phyloP scores from a whole-genome alignment of 2,888 invertebrate species.

The Endomychus coccineus region DNA sequence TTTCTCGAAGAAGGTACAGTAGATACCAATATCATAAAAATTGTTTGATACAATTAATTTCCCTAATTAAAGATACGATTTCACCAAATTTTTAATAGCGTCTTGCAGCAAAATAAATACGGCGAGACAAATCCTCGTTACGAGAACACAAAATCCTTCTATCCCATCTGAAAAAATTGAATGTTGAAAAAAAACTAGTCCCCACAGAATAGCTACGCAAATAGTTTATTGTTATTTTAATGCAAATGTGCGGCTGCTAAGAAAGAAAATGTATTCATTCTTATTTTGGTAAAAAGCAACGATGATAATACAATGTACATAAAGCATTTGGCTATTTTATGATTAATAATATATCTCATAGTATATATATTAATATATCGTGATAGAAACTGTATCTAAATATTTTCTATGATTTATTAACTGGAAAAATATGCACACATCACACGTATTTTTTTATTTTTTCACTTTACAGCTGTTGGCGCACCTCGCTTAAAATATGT shows the following conservation, averaged over 20 bases:
- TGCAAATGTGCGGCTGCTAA: slow-evolving; percentile 28
- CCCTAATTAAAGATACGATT: too few relatives aligned
- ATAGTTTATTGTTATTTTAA: slow-evolving; percentile 7
- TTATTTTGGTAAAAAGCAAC: slow-evolving; percentile 31
- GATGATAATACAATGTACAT: slow-evolving; percentile 38
- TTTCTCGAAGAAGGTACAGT: too few relatives aligned
- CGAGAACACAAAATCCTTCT: too few relatives aligned
- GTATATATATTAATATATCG: slow-evolving; percentile 31
- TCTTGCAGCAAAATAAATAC: too few relatives aligned
- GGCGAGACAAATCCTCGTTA: too few relatives aligned
- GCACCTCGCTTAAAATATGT: slow-evolving; percentile 18
- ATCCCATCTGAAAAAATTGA: too few relatives aligned
- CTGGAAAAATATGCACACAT: slow-evolving; percentile 43
- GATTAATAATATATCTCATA: slow-evolving; percentile 30
- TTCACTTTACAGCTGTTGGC: slow-evolving; percentile 38
- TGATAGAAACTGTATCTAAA: slow-evolving; percentile 43
- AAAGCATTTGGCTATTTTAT: slow-evolving; percentile 32
- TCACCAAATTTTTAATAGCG: too few relatives aligned
- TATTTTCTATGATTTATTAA: slow-evolving; percentile 37
- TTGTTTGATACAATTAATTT: too few relatives aligned
- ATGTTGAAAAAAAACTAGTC: too few relatives aligned
- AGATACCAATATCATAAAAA: too few relatives aligned
- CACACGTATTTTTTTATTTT: slow-evolving; percentile 34
- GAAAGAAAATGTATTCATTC: slow-evolving; percentile 8
- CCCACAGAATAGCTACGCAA: too few relatives aligned